Conservation (phyloP, 2,888 invertebrate genomes). For the Cephus nigrinus region DNA sequence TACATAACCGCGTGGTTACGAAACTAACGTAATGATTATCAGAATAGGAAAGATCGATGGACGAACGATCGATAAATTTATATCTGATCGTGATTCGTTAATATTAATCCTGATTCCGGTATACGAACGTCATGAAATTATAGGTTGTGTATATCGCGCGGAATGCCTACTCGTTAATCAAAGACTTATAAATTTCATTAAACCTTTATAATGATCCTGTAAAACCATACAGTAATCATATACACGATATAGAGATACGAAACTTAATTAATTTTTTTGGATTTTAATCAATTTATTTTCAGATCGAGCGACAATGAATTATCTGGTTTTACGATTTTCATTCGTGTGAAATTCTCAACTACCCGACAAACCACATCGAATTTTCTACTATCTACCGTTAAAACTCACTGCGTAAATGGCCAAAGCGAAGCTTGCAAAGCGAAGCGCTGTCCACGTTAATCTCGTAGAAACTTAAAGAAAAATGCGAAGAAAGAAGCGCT, state of each 20-base stretch:
- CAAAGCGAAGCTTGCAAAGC: background rate
- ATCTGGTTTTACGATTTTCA: no score
- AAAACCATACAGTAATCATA: background rate
- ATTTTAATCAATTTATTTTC: background rate
- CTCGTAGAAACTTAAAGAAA: background rate
- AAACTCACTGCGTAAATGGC: background rate
- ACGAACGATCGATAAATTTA: background rate
- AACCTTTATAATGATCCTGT: background rate
- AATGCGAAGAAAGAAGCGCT: conserved; percentile 7
- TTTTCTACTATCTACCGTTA: background rate
- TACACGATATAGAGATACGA: background rate
- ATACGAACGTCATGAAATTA: background rate
- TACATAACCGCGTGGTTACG: background rate
- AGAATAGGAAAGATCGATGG: background rate
- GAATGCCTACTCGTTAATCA: background rate
- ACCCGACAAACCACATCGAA: background rate
- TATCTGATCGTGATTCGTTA: background rate
- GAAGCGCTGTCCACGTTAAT: background rate
- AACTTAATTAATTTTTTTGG: no score
- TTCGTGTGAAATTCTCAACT: no score
- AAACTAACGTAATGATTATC: background rate
- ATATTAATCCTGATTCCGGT: background rate
- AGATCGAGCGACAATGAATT: background rate
- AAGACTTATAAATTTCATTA: background rate
- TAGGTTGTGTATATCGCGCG: background rate